These are phyloP conservation scores for Tringa solitaria DNA, from an alignment of 2,113 vertebrate genomes.

Conservation along the genomic window DNA sequence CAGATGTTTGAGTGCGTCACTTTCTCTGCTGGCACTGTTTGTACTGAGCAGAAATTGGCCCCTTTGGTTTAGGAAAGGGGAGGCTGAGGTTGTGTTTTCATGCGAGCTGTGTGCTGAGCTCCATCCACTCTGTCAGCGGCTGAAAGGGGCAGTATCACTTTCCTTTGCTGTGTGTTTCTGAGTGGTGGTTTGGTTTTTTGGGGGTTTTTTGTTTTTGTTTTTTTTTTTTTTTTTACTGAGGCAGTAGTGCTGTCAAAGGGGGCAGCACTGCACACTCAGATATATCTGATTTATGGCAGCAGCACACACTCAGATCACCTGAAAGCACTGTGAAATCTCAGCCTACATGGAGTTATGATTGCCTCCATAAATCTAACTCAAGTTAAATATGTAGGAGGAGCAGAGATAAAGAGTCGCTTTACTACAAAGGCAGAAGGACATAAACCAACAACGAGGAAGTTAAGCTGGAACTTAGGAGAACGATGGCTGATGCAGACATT, in stretches of 20 bases:
- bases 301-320: neutral
- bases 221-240: neutral
- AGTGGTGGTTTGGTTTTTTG: too few relatives aligned
- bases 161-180: neutral
- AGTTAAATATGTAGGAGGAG: neutral
- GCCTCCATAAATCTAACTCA: neutral
- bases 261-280: neutral
- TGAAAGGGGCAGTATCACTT: neutral
- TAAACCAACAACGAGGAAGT: neutral
- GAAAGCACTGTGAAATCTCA: neutral
- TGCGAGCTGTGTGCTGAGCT: neutral
- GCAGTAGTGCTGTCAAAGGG: neutral
- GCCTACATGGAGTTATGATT: neutral
- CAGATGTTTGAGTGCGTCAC: neutral
- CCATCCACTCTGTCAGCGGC: neutral
- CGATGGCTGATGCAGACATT: neutral
- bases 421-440: neutral
- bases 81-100: fast-evolving
- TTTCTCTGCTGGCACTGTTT: neutral
- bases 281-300: neutral
- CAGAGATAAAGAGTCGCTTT: neutral
- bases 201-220: neutral
- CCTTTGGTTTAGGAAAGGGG: neutral
- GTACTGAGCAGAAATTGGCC: neutral
- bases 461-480: neutral